Evolutionary conservation across 1,140 invertebrate genomes (phyloP).

Genomic region (Papilio xuthus): DNA sequence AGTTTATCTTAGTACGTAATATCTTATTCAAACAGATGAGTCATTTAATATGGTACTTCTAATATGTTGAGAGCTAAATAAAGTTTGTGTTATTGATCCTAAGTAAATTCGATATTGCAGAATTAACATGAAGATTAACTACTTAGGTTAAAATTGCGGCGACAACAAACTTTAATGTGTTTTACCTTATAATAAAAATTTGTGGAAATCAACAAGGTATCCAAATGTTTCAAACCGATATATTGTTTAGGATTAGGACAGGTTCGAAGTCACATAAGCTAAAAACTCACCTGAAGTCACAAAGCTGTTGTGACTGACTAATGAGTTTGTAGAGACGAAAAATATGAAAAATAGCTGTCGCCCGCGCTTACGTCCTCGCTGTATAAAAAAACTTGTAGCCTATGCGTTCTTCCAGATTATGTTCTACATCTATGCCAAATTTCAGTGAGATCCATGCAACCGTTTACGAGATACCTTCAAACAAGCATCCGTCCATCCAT

Average conservation of each 20-base stretch:
- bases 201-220: neutral
- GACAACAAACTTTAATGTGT: neutral
- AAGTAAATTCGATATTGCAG: neutral
- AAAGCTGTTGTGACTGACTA: too few relatives aligned
- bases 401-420: too few relatives aligned
- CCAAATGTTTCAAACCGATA: too few relatives aligned
- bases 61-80: neutral
- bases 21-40: slow-evolving; percentile 11
- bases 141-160: neutral
- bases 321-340: neutral
- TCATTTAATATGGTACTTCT: neutral
- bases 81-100: neutral
- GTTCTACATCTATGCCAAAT: too few relatives aligned
- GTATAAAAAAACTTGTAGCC: too few relatives aligned
- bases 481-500: too few relatives aligned
- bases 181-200: neutral
- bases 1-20: neutral
- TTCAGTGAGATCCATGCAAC: too few relatives aligned
- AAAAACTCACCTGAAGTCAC: too few relatives aligned
- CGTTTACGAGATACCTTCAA: too few relatives aligned
- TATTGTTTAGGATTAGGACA: neutral
- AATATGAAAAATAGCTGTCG: too few relatives aligned
- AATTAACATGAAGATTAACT: neutral
- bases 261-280: neutral
- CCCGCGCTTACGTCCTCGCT: too few relatives aligned